Percentiles rank a stretch among this genome's conserved stretches.
Conservation (phyloP, 2,797 vertebrate genomes). For the Gymnopithys bicolor region DNA sequence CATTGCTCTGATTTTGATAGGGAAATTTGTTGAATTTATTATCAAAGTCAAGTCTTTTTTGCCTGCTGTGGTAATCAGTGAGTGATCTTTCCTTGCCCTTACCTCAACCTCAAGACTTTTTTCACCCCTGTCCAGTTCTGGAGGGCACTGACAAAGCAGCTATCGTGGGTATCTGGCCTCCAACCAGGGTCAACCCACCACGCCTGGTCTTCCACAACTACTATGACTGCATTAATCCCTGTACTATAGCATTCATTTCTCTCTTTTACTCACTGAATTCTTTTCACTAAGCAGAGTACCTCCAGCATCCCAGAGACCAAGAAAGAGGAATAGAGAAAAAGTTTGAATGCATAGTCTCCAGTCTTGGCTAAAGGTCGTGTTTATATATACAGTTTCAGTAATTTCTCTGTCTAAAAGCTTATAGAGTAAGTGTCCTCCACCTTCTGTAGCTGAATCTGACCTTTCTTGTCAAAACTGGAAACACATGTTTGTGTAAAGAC, state of each 20-base stretch:
- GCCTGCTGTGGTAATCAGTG: rapidly evolving
- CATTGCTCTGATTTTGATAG: background rate
- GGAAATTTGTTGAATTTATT: background rate
- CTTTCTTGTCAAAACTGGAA: background rate
- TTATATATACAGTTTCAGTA: background rate
- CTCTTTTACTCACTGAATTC: background rate
- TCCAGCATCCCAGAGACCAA: background rate
- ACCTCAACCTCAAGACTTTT: rapidly evolving
- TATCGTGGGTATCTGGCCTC: background rate
- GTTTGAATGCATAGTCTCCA: background rate
- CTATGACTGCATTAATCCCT: background rate
- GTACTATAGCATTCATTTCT: background rate
- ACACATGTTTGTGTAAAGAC: background rate
- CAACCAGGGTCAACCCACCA: background rate
- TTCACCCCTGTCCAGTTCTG: rapidly evolving
- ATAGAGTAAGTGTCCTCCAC: background rate
- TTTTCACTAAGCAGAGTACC: background rate
- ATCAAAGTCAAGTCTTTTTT: background rate
- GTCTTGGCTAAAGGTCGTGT: background rate
- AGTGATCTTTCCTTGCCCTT: background rate
- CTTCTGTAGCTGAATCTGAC: background rate
- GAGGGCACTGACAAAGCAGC: background rate
- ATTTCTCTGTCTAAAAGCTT: background rate
- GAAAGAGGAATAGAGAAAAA: background rate
- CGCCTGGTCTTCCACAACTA: background rate